A percentile compares a stretch with the other conserved stretches of the same genome.
phyloP scores from a whole-genome alignment of 2,888 invertebrate species.

The Nezara viridula region DNA sequence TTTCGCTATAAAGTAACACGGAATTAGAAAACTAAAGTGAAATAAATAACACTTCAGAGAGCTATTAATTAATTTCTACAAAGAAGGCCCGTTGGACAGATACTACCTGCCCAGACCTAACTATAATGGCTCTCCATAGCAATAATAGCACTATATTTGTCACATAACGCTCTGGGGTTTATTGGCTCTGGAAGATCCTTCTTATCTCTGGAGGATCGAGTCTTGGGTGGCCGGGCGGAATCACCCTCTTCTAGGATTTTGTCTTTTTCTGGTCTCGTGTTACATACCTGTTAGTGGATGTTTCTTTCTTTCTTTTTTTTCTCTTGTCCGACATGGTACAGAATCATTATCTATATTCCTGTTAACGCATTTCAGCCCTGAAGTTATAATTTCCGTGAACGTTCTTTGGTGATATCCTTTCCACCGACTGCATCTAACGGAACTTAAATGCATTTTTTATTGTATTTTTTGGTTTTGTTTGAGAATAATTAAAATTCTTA shows the following conservation, averaged over 20 bases:
- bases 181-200: not conserved
- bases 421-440: not conserved
- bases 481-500: no score
- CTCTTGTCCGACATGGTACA: not conserved
- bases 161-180: conserved; percentile 1
- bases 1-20: no score
- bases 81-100: not conserved
- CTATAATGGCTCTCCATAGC: not conserved
- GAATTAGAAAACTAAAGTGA: no score
- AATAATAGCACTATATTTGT: not conserved
- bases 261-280: conserved; percentile 1
- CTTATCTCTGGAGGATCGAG: conserved; percentile 28
- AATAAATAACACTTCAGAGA: no score
- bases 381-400: conserved; percentile 3
- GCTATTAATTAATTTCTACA: not conserved
- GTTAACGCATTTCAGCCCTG: not conserved
- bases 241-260: conserved; percentile 8
- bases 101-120: not conserved
- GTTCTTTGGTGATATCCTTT: not conserved
- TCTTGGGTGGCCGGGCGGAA: conserved; percentile 8
- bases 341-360: conserved; percentile 25
- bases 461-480: no score
- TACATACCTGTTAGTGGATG: not conserved
- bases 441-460: not conserved
- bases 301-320: not conserved